Conservation (phyloP, 2,113 vertebrate genomes). For the Pipra filicauda region DNA sequence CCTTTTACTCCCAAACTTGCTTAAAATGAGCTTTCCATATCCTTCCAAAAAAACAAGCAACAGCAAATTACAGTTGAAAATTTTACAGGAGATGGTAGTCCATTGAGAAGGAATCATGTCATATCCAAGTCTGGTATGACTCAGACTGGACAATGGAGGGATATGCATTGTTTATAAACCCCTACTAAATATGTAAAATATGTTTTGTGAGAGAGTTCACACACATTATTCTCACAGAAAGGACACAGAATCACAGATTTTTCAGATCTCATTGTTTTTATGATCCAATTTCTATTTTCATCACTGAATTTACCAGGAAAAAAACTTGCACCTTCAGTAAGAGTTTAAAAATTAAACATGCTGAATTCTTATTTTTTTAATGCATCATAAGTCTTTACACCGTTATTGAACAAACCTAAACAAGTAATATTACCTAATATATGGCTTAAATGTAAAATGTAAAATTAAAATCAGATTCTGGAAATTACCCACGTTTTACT, state of each 20-base stretch:
- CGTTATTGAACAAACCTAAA: neutral
- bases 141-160: neutral
- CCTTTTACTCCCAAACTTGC: conserved; percentile 25
- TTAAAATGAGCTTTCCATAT: conserved; percentile 9
- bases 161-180: neutral
- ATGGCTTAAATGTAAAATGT: too few species aligned
- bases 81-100: neutral
- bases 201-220: neutral
- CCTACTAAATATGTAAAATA: neutral
- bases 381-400: rapidly evolving
- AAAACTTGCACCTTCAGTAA: neutral
- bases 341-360: neutral
- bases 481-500: neutral
- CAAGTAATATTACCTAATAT: neutral
- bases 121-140: conserved; percentile 4
- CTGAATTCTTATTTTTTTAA: neutral
- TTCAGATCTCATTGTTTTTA: neutral
- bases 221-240: conserved; percentile 31
- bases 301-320: neutral
- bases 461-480: neutral
- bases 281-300: neutral
- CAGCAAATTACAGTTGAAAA: conserved; percentile 26
- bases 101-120: conserved; percentile 18
- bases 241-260: neutral
- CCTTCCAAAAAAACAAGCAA: neutral